Conservation (phyloP, 2,113 vertebrate species). For the Smithornis capensis region DNA sequence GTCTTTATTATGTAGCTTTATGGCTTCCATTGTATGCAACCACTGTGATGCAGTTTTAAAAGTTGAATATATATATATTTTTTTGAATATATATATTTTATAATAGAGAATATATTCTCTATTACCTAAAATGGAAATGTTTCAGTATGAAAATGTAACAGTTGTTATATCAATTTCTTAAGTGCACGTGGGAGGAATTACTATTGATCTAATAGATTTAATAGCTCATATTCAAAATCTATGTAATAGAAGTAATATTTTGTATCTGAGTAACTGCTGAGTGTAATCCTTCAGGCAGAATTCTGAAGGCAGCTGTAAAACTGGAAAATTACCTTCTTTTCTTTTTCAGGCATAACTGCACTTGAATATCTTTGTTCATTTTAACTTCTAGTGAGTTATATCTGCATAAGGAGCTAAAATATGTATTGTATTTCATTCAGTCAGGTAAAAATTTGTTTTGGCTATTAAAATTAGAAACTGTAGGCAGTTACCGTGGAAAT, state of each 20-base stretch:
- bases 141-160: conserved; percentile 45
- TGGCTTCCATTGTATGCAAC: conserved; percentile 1
- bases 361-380: conserved; percentile 52
- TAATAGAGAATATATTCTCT: too few relatives aligned
- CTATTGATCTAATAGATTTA: conserved; percentile 69
- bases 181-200: conserved; percentile 61
- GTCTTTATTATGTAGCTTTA: conserved; percentile 17
- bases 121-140: conserved; percentile 48
- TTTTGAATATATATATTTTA: too few relatives aligned
- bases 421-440: background rate
- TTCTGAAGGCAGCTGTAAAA: conserved; percentile 71
- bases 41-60: background rate
- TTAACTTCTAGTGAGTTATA: conserved; percentile 58
- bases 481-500: background rate
- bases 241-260: conserved; percentile 69
- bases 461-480: background rate
- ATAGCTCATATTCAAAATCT: conserved; percentile 65
- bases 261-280: conserved; percentile 62
- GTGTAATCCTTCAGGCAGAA: conserved; percentile 65
- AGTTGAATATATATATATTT: conserved; percentile 20
- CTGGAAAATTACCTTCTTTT: conserved; percentile 65
- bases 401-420: conserved; percentile 39
- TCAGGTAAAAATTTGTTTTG: background rate
- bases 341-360: conserved; percentile 61
- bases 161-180: conserved; percentile 59